A percentile compares a stretch with the other conserved stretches of the same genome.
Evolutionary conservation across 2,797 vertebrate genomes (phyloP).

Genomic region (Cossypha caffra): DNA sequence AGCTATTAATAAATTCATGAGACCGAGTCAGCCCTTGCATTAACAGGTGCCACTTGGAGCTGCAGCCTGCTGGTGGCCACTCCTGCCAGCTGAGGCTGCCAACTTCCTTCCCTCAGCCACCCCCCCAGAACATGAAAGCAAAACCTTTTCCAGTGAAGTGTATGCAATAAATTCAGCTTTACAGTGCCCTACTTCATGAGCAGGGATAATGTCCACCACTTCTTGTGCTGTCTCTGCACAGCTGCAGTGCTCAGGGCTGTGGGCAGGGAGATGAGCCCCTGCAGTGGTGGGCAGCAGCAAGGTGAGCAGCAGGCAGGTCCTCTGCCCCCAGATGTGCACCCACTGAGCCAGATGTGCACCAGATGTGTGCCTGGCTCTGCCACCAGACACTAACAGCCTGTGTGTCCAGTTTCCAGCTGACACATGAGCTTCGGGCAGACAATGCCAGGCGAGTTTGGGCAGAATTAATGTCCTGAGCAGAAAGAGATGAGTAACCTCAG

Average conservation of each 20-base stretch:
- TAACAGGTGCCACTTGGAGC: neutral
- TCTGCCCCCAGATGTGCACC: neutral
- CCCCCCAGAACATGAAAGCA: neutral
- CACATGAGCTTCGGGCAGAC: fast-evolving
- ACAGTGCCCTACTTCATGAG: neutral
- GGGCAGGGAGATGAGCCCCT: neutral
- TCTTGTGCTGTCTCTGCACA: fast-evolving
- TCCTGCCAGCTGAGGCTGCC: neutral
- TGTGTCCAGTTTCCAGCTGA: neutral
- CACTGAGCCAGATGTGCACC: neutral
- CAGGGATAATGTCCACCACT: fast-evolving
- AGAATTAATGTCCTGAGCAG: neutral
- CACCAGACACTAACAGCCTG: neutral
- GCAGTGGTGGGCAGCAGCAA: neutral
- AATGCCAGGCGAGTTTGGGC: neutral
- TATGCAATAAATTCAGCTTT: neutral
- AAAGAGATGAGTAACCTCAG: neutral
- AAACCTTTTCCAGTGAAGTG: neutral
- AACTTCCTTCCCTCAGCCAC: neutral
- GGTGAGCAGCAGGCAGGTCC: neutral
- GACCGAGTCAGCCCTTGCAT: neutral
- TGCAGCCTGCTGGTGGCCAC: neutral
- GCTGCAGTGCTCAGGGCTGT: fast-evolving
- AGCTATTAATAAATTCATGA: neutral
- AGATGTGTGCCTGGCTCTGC: neutral